Percentiles rank a stretch among this genome's conserved stretches.
These are phyloP conservation scores for Clarias macrocephalus DNA, from an alignment of 2,113 vertebrate species.

Conservation along the genomic window DNA sequence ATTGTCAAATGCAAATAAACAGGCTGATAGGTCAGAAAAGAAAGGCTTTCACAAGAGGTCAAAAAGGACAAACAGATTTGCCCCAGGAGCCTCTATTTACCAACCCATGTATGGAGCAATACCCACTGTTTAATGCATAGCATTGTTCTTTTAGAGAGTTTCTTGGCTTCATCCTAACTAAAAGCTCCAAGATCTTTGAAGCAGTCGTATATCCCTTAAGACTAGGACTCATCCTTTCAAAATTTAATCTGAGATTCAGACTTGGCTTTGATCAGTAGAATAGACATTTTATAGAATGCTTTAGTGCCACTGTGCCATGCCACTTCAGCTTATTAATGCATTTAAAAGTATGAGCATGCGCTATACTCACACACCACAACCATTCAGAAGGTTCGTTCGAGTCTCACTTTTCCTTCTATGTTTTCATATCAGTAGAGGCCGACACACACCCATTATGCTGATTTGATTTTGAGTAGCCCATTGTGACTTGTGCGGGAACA, in stretches of 20 bases:
- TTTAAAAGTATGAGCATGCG: neutral
- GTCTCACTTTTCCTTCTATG: neutral
- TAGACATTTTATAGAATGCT: constrained; percentile 20
- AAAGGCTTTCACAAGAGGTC: neutral
- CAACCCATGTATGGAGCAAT: neutral
- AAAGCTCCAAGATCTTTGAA: neutral
- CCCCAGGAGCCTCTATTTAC: neutral
- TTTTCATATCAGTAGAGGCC: constrained; percentile 27
- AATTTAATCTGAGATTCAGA: neutral
- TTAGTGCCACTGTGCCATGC: neutral
- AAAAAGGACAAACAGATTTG: neutral
- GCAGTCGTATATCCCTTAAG: neutral
- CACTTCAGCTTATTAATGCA: constrained; percentile 27
- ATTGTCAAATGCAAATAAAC: neutral
- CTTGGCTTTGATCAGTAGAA: constrained; percentile 31
- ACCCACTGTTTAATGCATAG: neutral
- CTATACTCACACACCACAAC: neutral
- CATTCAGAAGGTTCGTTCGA: neutral
- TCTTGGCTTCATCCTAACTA: neutral
- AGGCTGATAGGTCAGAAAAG: neutral
- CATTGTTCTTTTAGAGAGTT: neutral
- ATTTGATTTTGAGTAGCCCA: constrained; percentile 35
- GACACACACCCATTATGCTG: neutral
- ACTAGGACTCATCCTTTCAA: neutral
- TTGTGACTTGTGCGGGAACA: neutral